phyloP scores from a whole-genome alignment of 2,113 vertebrate genomes.

The Syrrhaptes paradoxus region DNA sequence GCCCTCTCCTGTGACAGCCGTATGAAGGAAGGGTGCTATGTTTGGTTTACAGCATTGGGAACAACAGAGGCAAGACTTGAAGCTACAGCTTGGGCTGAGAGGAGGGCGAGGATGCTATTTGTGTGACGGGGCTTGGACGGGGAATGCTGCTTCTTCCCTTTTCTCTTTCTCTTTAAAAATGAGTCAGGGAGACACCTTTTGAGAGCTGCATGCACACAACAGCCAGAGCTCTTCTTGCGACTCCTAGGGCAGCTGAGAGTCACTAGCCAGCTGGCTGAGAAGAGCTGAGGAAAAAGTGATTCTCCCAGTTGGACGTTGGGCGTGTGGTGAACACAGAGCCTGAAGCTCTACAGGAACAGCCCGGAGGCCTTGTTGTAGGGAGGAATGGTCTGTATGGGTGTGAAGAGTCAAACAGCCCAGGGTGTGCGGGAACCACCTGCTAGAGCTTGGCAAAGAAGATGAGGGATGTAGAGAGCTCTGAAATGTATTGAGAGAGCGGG shows the following conservation, averaged over 20 bases:
- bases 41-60: neutral
- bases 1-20: neutral
- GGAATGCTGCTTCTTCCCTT: neutral
- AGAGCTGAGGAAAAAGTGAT: neutral
- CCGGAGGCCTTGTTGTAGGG: neutral
- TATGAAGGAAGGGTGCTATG: neutral
- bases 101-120: neutral
- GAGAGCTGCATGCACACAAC: neutral
- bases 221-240: neutral
- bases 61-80: neutral
- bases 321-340: neutral
- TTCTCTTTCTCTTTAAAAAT: neutral
- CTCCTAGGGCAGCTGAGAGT: neutral
- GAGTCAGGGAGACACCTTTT: neutral
- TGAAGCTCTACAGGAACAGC: neutral
- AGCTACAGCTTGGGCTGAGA: neutral
- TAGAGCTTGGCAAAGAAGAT: neutral
- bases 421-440: neutral
- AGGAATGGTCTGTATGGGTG: neutral
- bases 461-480: neutral
- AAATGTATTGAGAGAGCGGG: neutral
- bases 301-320: accelerated
- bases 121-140: neutral
- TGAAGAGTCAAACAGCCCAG: neutral
- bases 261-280: neutral